Conservation (phyloP, 2,797 vertebrate species). For the Brachymystax lenok region DNA sequence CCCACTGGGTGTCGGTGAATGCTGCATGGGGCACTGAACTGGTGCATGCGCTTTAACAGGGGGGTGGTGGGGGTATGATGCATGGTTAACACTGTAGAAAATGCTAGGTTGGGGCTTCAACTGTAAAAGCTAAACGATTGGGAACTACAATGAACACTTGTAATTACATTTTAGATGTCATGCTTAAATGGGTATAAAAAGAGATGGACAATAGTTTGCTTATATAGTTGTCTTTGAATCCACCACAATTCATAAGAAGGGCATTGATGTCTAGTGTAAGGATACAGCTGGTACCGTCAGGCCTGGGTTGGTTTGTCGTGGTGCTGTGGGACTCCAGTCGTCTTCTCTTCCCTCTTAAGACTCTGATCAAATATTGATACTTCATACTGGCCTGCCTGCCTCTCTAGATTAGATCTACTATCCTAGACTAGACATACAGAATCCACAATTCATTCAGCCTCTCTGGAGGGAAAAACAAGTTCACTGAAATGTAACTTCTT, state of each 20-base stretch:
- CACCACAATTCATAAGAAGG: too few relatives aligned
- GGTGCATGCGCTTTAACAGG: conserved; percentile 75
- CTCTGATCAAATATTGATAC: conserved; percentile 68
- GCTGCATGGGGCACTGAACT: conserved; percentile 79
- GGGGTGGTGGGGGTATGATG: conserved; percentile 47
- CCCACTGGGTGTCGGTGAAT: conserved; percentile 71
- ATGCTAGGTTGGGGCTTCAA: conserved; percentile 57
- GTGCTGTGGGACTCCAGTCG: conserved; percentile 21
- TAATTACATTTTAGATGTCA: not conserved
- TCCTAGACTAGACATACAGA: not conserved
- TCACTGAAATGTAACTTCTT: not conserved
- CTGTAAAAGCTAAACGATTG: too few relatives aligned
- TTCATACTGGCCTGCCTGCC: conserved; percentile 62
- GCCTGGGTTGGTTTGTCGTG: too few relatives aligned
- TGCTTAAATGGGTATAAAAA: not conserved
- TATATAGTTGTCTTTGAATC: too few relatives aligned
- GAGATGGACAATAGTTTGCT: not conserved
- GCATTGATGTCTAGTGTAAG: not conserved
- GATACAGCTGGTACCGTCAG: not conserved
- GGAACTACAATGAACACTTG: too few relatives aligned
- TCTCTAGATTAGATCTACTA: conserved; percentile 55
- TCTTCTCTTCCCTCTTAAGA: conserved; percentile 54
- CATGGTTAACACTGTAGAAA: conserved; percentile 68
- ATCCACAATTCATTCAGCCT: not conserved
- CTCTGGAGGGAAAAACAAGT: not conserved